Evolutionary conservation across 2,797 vertebrate species (phyloP).

Genomic region (Heterohyrax brucei): DNA sequence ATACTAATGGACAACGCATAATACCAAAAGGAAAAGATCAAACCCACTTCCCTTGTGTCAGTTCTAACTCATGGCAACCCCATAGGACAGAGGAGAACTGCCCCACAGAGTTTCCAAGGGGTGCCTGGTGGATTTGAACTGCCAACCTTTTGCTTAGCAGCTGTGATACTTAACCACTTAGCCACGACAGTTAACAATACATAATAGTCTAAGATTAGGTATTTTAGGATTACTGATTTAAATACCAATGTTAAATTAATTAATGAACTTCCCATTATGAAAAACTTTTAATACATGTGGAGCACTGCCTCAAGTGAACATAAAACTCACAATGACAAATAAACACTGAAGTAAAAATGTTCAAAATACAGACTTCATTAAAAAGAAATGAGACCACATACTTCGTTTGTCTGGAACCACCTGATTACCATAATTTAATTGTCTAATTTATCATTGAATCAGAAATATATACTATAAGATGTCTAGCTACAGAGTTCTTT

Average conservation of each 20-base stretch:
- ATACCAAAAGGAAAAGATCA: not conserved
- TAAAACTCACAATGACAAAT: conserved; percentile 75
- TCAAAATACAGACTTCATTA: conserved; percentile 74
- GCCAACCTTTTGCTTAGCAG: no score
- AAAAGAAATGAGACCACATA: conserved; percentile 47
- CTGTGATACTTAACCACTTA: no score
- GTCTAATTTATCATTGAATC: conserved; percentile 56
- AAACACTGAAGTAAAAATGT: conserved; percentile 42
- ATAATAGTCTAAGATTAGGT: not conserved
- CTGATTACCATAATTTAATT: conserved; percentile 71
- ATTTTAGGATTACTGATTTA: conserved; percentile 75
- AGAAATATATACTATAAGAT: conserved; percentile 34
- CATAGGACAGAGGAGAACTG: no score
- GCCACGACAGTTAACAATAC: not conserved
- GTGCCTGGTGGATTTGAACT: no score
- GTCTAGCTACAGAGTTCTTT: conserved; percentile 38
- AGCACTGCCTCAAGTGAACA: conserved; percentile 54
- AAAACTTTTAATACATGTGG: conserved; percentile 64
- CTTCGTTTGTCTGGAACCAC: conserved; percentile 61
- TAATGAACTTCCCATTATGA: conserved; percentile 53
- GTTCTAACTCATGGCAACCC: no score
- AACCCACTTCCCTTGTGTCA: no score
- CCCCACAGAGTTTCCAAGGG: no score
- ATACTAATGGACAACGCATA: conserved; percentile 45
- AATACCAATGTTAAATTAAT: conserved; percentile 67